Conservation (phyloP, 2,888 invertebrate species). For the Rhimphoctona megacephalus region DNA sequence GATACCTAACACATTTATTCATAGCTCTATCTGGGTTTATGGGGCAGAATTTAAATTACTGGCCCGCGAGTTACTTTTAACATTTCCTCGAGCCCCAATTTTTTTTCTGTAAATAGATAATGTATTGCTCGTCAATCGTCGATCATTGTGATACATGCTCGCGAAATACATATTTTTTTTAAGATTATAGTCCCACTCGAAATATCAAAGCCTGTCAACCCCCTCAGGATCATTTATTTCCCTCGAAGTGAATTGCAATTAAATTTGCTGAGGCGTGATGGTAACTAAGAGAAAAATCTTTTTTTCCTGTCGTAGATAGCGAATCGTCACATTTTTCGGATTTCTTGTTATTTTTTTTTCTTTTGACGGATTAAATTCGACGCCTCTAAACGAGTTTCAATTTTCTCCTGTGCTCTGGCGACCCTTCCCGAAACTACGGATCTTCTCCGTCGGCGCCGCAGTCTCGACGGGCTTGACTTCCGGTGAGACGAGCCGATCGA, state of each 20-base stretch:
- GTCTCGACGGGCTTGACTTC: conserved; percentile 67
- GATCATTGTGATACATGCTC: background rate
- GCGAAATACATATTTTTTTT: background rate
- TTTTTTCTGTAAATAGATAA: background rate
- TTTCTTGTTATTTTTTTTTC: conserved; percentile 31
- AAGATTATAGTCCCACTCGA: background rate
- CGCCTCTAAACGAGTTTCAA: conserved; percentile 66
- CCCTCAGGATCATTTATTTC: conserved; percentile 12
- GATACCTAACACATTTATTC: conserved; percentile 7
- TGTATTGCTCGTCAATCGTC: background rate
- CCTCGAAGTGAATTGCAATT: conserved; percentile 11
- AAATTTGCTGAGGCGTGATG: conserved; percentile 4
- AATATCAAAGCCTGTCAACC: background rate
- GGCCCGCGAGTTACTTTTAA: background rate
- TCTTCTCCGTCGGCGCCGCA: conserved; percentile 53
- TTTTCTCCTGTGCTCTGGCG: conserved; percentile 55
- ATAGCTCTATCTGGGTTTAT: background rate
- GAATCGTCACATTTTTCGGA: conserved; percentile 5
- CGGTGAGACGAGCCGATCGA: conserved; percentile 64
- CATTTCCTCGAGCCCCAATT: background rate
- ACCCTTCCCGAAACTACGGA: conserved; percentile 37
- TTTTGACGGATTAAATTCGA: conserved; percentile 50
- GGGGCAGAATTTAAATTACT: background rate
- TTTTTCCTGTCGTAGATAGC: conserved; percentile 33
- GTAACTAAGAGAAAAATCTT: conserved; percentile 25